Percentiles rank a stretch among this genome's conserved stretches.
These are phyloP conservation scores for Acleris cristana DNA, from an alignment of 2,888 invertebrate species.

Conservation along the genomic window DNA sequence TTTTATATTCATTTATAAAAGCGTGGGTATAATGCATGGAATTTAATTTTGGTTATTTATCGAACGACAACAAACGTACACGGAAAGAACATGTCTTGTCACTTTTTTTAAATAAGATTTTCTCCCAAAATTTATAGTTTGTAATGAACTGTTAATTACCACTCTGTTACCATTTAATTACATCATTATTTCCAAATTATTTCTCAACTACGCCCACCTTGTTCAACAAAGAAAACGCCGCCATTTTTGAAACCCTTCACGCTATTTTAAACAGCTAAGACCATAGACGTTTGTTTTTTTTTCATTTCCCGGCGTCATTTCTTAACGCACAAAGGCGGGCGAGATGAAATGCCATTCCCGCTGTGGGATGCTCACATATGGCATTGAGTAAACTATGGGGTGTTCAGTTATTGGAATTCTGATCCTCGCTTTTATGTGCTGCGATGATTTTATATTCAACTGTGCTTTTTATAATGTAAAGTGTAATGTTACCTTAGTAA, in stretches of 20 bases:
- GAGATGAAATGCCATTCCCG: slow-evolving; percentile 9
- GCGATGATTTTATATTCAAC: not conserved
- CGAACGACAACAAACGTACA: too few relatives aligned
- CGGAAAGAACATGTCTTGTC: too few relatives aligned
- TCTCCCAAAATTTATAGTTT: too few relatives aligned
- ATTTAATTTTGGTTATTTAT: too few relatives aligned
- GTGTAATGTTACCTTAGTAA: too few relatives aligned
- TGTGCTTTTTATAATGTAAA: not conserved
- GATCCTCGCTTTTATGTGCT: not conserved
- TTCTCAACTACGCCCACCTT: too few relatives aligned
- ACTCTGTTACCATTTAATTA: too few relatives aligned
- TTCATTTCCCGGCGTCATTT: not conserved
- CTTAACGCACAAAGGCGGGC: slow-evolving; percentile 7
- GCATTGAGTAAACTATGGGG: slow-evolving; percentile 13
- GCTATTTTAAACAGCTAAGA: slow-evolving; percentile 1
- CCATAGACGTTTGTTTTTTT: slow-evolving; percentile 6
- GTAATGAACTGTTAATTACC: too few relatives aligned
- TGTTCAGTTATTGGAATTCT: slow-evolving; percentile 10
- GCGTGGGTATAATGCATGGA: too few relatives aligned
- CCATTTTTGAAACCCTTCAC: not conserved
- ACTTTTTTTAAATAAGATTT: too few relatives aligned
- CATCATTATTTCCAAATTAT: too few relatives aligned
- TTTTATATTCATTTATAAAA: too few relatives aligned
- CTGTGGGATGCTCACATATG: not conserved
- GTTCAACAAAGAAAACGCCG: not conserved